Evolutionary conservation across 2,797 vertebrate genomes (phyloP), one percentile per base, ranked within the genome.

Genomic region (Gymnocypris eckloni): DNA sequence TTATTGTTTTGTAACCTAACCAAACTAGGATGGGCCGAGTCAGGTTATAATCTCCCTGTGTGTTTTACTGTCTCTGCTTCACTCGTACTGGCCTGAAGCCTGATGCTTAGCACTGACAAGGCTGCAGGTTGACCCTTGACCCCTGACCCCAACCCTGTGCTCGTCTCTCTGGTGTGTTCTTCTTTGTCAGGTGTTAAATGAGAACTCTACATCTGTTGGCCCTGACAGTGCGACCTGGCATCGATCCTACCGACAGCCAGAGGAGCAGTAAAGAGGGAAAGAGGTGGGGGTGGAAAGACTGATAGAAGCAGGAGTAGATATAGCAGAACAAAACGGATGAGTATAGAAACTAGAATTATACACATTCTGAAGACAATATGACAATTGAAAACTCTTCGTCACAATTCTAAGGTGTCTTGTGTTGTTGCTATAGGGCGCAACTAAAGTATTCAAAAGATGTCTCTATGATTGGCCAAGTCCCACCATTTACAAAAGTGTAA

Each of bases 111-210:
- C 45, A 37, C 71, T 85, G 73, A 85, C 89, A 81, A 89, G 89
- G 83, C 86, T 86, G 86, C 59, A 39, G 81, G 75, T 81, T 79
- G 87, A 89, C 86, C 86, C 59, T 82, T 86, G 81, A 77, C 88
- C 87, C 75, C 71, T 87, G 76, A 77, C 88, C 87, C 75, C 71
- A 86, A 67, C 85, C 37, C 4, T 66, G 81, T 87, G 80, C 87
- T 61, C 85, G 87, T 87, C 87, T 86, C 90, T 79, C 72, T 90
- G 91, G 89, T 87, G 43, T 56, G 81, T 86, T 88, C 87, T 48
- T 59, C 83, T 80, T 90, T 93, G 92, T 93, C 92, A 93, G 91
- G 88, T 93, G 93, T 92, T 91, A 91, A 89, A 92, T 90, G 91
- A 90, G 89, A 86, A 87, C 89, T 91, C 90, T 91, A 89, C 91